Percentiles rank a stretch among this genome's conserved stretches.
These are phyloP conservation scores for Daphoenositta chrysoptera DNA, from an alignment of 2,113 vertebrate genomes.

Conservation along the genomic window DNA sequence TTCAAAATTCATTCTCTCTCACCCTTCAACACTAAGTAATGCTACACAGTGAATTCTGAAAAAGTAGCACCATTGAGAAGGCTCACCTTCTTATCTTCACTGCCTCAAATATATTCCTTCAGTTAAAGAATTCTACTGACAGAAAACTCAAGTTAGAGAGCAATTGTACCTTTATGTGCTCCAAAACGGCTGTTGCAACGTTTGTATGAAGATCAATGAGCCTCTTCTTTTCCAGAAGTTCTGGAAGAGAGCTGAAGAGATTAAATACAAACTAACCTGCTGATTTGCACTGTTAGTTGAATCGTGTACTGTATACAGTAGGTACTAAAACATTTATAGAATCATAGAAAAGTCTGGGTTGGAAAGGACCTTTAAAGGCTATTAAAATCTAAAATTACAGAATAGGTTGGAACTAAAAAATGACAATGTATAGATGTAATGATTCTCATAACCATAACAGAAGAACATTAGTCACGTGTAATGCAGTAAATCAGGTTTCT, in stretches of 20 bases:
- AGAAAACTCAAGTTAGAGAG: background rate
- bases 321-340: background rate
- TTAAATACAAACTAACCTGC: conserved; percentile 63
- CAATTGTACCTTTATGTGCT: conserved; percentile 94
- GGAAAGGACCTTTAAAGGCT: background rate
- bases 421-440: background rate
- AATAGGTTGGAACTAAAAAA: background rate
- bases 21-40: background rate
- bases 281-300: background rate
- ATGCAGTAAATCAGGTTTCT: background rate
- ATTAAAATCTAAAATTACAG: background rate
- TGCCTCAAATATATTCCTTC: background rate
- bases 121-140: background rate
- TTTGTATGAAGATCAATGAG: conserved; percentile 98
- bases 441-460: background rate
- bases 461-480: background rate
- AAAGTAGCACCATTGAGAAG: background rate
- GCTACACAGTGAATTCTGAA: background rate
- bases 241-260: conserved; percentile 89
- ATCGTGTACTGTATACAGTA: background rate
- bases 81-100: background rate
- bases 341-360: background rate
- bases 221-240: conserved; percentile 95
- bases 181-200: conserved; percentile 93
- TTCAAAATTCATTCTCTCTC: background rate